Evolutionary conservation across 1,140 invertebrate genomes (phyloP).

Genomic region (Hycleus phaleratus): DNA sequence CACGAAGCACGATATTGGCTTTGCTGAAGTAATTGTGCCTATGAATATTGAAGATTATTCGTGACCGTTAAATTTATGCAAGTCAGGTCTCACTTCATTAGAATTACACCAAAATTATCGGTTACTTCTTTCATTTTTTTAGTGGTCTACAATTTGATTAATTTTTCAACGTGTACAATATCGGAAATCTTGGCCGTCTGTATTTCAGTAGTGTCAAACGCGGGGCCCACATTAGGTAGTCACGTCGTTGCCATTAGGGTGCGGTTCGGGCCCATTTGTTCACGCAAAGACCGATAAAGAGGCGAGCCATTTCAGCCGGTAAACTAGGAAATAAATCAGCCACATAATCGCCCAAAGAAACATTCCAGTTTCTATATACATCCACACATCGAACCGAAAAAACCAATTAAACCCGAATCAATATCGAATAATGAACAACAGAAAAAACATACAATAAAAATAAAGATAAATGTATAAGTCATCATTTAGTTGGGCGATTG

Average conservation of each 20-base stretch:
- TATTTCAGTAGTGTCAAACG: too few relatives aligned
- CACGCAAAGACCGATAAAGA: constrained; percentile 29
- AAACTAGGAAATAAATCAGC: constrained; percentile 30
- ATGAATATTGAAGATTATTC: constrained; percentile 25
- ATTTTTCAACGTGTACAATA: constrained; percentile 1
- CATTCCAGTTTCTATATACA: too few relatives aligned
- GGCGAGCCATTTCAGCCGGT: constrained; percentile 24
- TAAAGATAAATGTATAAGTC: neutral
- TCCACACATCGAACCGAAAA: too few relatives aligned
- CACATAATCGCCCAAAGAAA: constrained; percentile 10
- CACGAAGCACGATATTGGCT: constrained; percentile 15
- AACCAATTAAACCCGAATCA: too few relatives aligned
- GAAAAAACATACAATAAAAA: neutral
- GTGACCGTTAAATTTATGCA: constrained; percentile 21
- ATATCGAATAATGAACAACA: too few relatives aligned
- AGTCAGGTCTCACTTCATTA: constrained; percentile 1
- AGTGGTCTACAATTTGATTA: too few relatives aligned
- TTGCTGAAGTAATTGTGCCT: constrained; percentile 17
- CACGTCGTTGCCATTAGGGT: constrained; percentile 29
- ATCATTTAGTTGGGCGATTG: neutral
- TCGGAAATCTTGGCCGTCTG: too few relatives aligned
- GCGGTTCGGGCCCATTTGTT: constrained; percentile 29
- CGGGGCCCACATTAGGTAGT: constrained; percentile 25
- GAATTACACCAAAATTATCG: constrained; percentile 12
- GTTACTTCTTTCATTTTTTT: constrained; percentile 1